Evolutionary conservation across 2,113 vertebrate species (phyloP), one percentile per base, ranked within the genome.

Genomic region (Gymnogyps californianus): DNA sequence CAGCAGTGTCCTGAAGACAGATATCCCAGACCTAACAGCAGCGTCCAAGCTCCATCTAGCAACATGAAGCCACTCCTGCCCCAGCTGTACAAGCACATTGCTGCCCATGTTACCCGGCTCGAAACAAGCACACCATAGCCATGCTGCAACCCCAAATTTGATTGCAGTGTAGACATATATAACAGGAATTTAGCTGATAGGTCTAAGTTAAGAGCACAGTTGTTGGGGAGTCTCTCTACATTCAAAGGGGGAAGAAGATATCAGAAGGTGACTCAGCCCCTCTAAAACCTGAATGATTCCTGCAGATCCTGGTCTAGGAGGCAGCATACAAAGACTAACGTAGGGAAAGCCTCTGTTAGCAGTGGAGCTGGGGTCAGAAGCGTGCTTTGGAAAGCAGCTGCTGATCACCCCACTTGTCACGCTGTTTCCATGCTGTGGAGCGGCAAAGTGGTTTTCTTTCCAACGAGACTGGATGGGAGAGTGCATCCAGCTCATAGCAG

Each of bases 1-100:
- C 80, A 83, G 87, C 72, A 83, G 61, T 58, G 66, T 79, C 76
- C 87, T 75, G 51, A 88, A 82, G 82, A 93, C 51, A 93, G 72
- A 54, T 51, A 90, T 32, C 40, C 51, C 3, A 7, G 54, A 26
- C 40, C 49, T 6, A 65, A 38, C 10, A 83, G 89, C 64, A 89
- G 42, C 1, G 0, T 36, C 49, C 77, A 87, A 83, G 42, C 61
- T 82, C 84, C 38, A 64, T 67, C n/a, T 24, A 49, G 44, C 74
- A 93, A 54, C 62, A 47, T 1, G 2, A 74, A 91, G 24, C 65
- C 65, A 38, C 61, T 82, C 84, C 61, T 66, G 74, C 17, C 31
- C 29, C 15, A 3, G 20, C 54, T 87, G 18, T 20, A 42, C 31
- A 49, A 71, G 62, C 22, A 58, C 72, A 3, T 2, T 34, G 32